Percentiles rank a stretch among this genome's conserved stretches.
These are phyloP conservation scores for Lophochroa leadbeateri DNA, from an alignment of 2,113 vertebrate species.

Conservation along the genomic window DNA sequence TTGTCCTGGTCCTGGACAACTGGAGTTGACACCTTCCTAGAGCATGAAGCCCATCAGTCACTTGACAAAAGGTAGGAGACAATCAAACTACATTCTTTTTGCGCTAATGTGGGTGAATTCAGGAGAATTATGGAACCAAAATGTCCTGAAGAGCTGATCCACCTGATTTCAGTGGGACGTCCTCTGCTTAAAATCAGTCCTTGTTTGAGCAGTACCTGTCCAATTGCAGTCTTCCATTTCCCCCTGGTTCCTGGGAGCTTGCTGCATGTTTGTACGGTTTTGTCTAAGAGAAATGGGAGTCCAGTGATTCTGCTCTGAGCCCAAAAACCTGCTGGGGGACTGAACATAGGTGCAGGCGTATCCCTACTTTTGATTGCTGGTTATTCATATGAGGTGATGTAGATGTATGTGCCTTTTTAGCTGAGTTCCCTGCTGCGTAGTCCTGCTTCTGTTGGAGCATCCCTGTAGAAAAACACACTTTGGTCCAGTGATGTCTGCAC, in stretches of 20 bases:
- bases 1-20: not conserved
- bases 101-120: not conserved
- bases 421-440: not conserved
- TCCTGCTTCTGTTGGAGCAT: conserved; percentile 5
- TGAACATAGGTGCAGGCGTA: not conserved
- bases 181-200: not conserved
- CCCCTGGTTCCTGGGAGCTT: not conserved
- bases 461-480: not conserved
- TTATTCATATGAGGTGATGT: not conserved
- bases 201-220: not conserved
- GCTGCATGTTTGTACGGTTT: not conserved
- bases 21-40: not conserved
- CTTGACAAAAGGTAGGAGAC: not conserved
- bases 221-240: not conserved
- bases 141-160: not conserved
- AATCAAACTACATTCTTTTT: not conserved
- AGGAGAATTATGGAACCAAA: not conserved
- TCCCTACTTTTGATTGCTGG: not conserved
- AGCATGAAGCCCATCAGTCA: not conserved
- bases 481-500: conserved; percentile 2
- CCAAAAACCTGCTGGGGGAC: not conserved
- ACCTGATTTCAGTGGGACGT: not conserved
- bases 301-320: not conserved
- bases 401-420: not conserved
- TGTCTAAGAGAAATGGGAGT: not conserved